These are phyloP conservation scores for Thamnophis elegans DNA, from an alignment of 2,797 vertebrate species.

Conservation along the genomic window DNA sequence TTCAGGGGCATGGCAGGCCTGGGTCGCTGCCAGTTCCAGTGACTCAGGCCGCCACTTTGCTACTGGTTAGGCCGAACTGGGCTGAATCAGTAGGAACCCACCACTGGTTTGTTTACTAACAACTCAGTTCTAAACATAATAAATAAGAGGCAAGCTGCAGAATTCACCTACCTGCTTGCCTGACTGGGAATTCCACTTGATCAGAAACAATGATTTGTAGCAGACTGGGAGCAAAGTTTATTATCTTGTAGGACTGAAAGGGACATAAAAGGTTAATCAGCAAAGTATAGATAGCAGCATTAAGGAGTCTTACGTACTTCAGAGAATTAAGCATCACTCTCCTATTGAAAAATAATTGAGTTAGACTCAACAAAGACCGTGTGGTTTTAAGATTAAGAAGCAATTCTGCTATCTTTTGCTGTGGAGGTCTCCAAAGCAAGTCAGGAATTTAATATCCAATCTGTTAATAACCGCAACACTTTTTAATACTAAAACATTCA, in stretches of 20 bases:
- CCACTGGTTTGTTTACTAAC: neutral
- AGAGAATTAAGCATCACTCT: neutral
- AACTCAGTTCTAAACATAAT: neutral
- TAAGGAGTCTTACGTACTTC: neutral
- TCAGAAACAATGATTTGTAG: constrained; percentile 97
- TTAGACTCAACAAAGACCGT: neutral
- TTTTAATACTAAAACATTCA: neutral
- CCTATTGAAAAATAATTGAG: neutral
- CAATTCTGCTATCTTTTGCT: neutral
- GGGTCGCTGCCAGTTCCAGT: too few species aligned
- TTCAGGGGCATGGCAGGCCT: too few species aligned
- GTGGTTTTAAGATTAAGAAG: neutral
- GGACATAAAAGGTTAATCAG: constrained; percentile 47
- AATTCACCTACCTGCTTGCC: constrained; percentile 88
- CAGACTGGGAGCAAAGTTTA: constrained; percentile 96
- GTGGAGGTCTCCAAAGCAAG: neutral
- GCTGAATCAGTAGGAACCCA: too few species aligned
- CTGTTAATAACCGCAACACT: neutral
- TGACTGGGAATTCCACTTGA: constrained; percentile 96
- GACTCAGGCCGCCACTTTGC: too few species aligned
- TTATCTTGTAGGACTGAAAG: constrained; percentile 97
- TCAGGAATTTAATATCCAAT: neutral
- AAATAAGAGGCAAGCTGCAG: rapidly evolving
- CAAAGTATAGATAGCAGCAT: neutral
- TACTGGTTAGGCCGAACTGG: too few species aligned